Conservation (phyloP, 2,797 vertebrate genomes). For the Babyrousa celebensis region DNA sequence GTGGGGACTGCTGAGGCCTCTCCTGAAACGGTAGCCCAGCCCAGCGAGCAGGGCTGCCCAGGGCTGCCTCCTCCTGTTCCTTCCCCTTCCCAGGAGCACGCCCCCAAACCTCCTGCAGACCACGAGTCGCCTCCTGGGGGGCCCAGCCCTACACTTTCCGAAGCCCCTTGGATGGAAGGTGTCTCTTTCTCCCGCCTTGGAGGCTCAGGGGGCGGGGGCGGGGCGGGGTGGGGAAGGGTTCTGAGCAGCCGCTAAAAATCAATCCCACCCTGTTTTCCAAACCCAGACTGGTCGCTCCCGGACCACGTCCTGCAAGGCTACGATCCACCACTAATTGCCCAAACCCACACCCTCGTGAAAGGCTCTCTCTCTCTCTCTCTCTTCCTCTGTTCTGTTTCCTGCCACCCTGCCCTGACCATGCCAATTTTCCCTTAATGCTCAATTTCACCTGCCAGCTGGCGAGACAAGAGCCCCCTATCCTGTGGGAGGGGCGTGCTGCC, state of each 20-base stretch:
- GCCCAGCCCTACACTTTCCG: accelerated
- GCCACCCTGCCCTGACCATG: constrained; percentile 37
- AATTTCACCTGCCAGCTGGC: constrained; percentile 59
- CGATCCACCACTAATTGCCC: accelerated
- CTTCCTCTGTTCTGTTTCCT: neutral
- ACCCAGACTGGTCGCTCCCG: neutral
- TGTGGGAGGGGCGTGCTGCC: neutral
- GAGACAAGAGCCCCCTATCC: constrained; percentile 43
- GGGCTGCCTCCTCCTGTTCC: neutral
- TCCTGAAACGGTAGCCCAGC: neutral
- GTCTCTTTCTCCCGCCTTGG: neutral
- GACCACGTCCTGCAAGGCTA: neutral
- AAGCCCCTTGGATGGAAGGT: neutral
- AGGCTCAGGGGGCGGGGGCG: neutral
- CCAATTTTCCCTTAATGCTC: neutral
- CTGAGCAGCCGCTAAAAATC: neutral
- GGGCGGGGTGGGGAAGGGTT: neutral
- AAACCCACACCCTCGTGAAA: neutral
- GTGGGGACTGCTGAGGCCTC: neutral
- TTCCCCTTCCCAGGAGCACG: no score
- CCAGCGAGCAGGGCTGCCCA: neutral
- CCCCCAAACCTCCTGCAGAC: neutral
- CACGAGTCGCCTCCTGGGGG: accelerated
- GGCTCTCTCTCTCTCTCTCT: neutral
- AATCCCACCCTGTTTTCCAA: neutral